A percentile compares a stretch with the other conserved stretches of the same genome.
phyloP scores from a whole-genome alignment of 1,140 invertebrate genomes.

The Belonocnema kinseyi region DNA sequence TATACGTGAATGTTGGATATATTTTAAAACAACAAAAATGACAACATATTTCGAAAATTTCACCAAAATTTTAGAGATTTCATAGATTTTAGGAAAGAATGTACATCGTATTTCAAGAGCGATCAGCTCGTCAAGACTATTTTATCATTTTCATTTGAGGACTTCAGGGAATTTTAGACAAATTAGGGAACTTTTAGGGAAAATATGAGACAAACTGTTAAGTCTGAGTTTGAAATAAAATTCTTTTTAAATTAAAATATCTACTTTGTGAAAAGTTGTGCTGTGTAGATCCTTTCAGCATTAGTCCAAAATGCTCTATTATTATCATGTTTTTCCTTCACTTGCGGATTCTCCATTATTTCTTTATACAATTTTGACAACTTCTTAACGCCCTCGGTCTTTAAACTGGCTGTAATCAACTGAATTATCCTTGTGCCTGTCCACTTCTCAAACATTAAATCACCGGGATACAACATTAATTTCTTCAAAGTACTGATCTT shows the following conservation, averaged over 20 bases:
- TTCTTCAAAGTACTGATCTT: conserved; percentile 79
- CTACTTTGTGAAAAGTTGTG: conserved; percentile 78
- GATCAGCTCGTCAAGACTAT: no score
- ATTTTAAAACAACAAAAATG: no score
- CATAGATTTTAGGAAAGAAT: no score
- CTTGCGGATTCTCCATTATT: conserved; percentile 76
- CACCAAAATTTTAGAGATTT: no score
- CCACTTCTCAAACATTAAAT: conserved; percentile 83
- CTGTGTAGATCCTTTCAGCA: conserved; percentile 80
- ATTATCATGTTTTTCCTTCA: conserved; percentile 66
- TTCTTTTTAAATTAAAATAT: background rate
- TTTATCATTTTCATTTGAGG: no score
- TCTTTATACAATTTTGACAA: conserved; percentile 78
- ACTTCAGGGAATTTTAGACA: no score
- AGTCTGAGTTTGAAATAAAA: background rate
- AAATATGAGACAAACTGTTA: no score
- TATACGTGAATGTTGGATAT: no score
- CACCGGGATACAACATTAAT: conserved; percentile 80
- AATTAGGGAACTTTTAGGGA: no score
- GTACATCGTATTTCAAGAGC: no score
- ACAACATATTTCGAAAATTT: no score
- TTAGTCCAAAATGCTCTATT: conserved; percentile 79
- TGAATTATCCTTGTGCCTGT: conserved; percentile 80
- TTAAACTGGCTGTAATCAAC: conserved; percentile 78
- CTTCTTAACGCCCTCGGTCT: conserved; percentile 79